Base-by-base conservation (phyloP, 2,888 invertebrate genomes). In the Tinea pellionella region DNA sequence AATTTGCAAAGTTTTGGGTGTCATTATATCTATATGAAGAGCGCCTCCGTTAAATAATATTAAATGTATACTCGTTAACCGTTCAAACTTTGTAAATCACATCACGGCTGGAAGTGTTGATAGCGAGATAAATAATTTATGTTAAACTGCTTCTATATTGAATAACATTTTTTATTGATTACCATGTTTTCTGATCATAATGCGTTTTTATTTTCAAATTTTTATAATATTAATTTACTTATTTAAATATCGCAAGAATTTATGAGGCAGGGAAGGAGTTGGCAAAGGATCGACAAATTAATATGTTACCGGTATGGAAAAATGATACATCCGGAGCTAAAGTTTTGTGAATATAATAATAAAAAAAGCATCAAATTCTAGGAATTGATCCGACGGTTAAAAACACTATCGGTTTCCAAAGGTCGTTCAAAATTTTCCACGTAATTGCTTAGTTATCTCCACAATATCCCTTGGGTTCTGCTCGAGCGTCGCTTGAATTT, bases 1-100 rank as follows among this genome's bases (percentile, higher is more conserved):
- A 57, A 57, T 57, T 57, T 32, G 16, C 57, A 32, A 57, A 57
- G 57, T 57, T 57, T 57, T 12, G 57, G 55, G 55, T 51, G 51
- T 15, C 16, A 47, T 47, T 47, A 47, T 47, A 47, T 15, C 47
- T 47, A 6, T 47, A 15, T 16, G 47, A 47, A 47, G n/a, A 15
- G 37, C 1, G 47, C 7, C 47, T 15, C 16, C n/a, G 16, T 15
- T 9, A 15, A 47, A 47, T 47, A 47, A 47, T 47, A 47, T 47
- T 47, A 47, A 47, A 13, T 16, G 15, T 47, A 47, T 13, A 47
- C 8, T 47, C 13, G 42, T 15, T 16, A 47, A 9, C 47, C 13
- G 47, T 13, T 47, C 2, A 15, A 47, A 47, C 47, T 47, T 47
- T 16, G 15, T 47, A 47, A 47, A 47, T 47, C 47, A 47, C 47